Evolutionary conservation across 2,113 vertebrate species (phyloP).

Genomic region (Paradisaea rubra): DNA sequence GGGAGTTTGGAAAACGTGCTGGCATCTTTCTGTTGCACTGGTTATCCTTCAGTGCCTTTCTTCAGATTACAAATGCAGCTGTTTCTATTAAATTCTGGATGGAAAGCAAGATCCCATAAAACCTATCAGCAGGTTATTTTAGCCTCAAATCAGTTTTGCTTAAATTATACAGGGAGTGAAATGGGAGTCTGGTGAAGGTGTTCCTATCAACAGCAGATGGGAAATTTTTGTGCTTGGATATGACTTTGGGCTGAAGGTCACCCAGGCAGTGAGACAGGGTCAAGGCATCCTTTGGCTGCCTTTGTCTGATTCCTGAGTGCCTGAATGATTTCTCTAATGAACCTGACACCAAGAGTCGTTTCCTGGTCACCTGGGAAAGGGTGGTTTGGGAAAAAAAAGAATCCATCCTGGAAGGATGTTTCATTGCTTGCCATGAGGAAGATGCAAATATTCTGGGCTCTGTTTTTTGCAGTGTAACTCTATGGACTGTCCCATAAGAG

Average conservation of each 20-base stretch:
- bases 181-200: neutral
- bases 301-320: neutral
- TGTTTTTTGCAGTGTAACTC: neutral
- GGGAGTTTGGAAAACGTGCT: conserved; percentile 13
- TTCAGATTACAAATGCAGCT: conserved; percentile 32
- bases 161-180: neutral
- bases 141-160: conserved; percentile 1
- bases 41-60: conserved; percentile 44
- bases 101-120: conserved; percentile 6
- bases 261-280: neutral
- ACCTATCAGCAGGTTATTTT: neutral
- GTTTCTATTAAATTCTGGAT: conserved; percentile 13
- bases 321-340: neutral
- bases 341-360: neutral
- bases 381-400: neutral
- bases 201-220: neutral
- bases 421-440: neutral
- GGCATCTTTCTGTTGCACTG: neutral
- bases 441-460: neutral
- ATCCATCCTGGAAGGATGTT: neutral
- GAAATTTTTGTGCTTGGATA: neutral
- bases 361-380: neutral
- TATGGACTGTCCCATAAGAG: neutral
- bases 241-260: neutral
- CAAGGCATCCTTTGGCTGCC: neutral